Percentiles rank a stretch among this genome's conserved stretches.
phyloP scores from a whole-genome alignment of 2,113 vertebrate species.

The Lathamus discolor region DNA sequence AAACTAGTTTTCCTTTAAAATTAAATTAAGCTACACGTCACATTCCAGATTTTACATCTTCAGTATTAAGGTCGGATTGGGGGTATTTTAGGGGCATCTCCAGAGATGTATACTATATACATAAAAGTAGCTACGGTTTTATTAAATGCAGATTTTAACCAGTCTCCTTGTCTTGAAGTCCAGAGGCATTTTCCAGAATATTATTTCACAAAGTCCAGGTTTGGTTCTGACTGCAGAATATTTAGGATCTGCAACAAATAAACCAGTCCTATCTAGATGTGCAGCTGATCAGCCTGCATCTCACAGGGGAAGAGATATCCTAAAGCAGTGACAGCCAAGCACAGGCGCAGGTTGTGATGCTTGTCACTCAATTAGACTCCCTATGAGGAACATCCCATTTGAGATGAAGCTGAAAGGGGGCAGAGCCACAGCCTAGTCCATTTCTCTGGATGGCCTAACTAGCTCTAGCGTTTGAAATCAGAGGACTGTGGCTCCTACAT shows the following conservation, averaged over 20 bases:
- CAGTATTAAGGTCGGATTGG: background rate
- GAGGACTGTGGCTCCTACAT: background rate
- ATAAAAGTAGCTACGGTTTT: background rate
- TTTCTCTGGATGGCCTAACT: background rate
- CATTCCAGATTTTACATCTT: background rate
- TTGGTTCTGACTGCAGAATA: background rate
- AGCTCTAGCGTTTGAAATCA: background rate
- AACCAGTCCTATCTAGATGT: background rate
- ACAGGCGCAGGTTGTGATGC: background rate
- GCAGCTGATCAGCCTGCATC: background rate
- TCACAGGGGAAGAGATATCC: background rate
- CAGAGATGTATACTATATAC: background rate
- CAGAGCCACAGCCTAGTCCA: background rate
- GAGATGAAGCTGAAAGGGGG: background rate
- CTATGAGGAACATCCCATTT: fast-evolving
- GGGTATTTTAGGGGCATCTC: background rate
- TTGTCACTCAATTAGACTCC: background rate
- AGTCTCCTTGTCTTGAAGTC: background rate
- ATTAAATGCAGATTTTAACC: background rate
- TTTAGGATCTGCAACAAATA: background rate
- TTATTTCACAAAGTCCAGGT: background rate
- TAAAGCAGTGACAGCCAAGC: fast-evolving
- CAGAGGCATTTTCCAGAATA: background rate
- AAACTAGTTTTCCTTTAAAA: background rate
- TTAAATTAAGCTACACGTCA: background rate